Evolutionary conservation across 64 coral and sea anemone species (phyloP).

Genomic region (Pachyseris speciosa): DNA sequence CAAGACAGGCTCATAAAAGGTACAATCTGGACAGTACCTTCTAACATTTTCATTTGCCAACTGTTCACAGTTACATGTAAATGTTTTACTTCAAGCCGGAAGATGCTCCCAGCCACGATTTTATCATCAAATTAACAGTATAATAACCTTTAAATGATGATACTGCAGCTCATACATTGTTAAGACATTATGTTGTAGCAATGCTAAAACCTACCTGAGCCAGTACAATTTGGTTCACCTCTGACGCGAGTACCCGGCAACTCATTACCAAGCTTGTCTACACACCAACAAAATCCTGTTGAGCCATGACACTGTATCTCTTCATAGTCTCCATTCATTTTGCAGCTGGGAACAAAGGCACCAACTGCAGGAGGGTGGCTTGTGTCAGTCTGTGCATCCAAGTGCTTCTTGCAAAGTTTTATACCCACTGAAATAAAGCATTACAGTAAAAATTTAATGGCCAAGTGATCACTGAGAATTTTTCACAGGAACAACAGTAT

Average conservation of each 20-base stretch:
- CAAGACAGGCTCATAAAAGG: no score
- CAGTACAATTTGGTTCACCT: conserved; percentile 31
- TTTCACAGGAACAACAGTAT: no score
- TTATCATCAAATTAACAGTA: no score
- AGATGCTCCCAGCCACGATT: no score
- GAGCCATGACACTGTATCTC: conserved; percentile 80
- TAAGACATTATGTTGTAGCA: no score
- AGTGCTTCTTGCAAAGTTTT: conserved; percentile 16
- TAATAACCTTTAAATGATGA: no score
- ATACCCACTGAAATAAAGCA: background rate
- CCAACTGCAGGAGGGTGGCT: background rate
- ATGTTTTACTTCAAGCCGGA: no score
- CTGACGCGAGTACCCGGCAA: background rate
- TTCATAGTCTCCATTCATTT: conserved; percentile 75
- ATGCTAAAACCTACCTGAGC: conserved; percentile 15
- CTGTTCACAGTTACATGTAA: no score
- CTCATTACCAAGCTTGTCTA: conserved; percentile 61
- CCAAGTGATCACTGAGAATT: no score
- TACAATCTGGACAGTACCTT: no score
- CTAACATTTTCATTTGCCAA: no score
- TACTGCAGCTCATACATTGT: background rate
- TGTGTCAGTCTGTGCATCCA: background rate
- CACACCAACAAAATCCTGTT: conserved; percentile 80
- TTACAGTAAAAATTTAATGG: background rate
- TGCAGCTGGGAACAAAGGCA: conserved; percentile 55